Evolutionary conservation across 2,113 vertebrate species (phyloP).

Genomic region (Lontra canadensis): DNA sequence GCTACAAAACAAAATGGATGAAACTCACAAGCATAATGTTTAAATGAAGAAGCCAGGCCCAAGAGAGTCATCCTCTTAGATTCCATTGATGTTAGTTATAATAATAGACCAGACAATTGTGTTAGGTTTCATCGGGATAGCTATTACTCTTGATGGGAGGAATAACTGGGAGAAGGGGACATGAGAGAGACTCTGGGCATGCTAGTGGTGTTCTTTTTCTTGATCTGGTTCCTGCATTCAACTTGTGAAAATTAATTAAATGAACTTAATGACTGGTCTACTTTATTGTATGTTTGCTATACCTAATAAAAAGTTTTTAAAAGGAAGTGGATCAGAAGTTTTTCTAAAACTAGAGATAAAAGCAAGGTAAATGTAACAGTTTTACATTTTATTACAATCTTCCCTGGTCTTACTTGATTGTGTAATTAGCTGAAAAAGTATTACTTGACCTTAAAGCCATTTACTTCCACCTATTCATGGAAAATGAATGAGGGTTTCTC

Average conservation of each 20-base stretch:
- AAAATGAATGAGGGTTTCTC: background rate
- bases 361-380: background rate
- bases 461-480: background rate
- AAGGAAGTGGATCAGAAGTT: background rate
- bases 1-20: background rate
- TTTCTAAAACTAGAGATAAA: constrained; percentile 14
- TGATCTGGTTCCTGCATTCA: background rate
- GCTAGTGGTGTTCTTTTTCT: background rate
- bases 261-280: background rate
- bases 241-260: background rate
- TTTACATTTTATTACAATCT: background rate
- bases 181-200: background rate
- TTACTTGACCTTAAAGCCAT: background rate
- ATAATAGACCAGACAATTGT: background rate
- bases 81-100: background rate
- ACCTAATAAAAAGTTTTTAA: constrained; percentile 23
- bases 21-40: background rate
- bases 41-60: background rate
- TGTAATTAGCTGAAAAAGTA: background rate
- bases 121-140: background rate
- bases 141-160: background rate
- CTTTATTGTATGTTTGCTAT: background rate
- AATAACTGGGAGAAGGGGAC: background rate
- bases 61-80: background rate
- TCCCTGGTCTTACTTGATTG: background rate